Evolutionary conservation across 2,113 vertebrate genomes (phyloP).

Genomic region (Pyrgilauda ruficollis): DNA sequence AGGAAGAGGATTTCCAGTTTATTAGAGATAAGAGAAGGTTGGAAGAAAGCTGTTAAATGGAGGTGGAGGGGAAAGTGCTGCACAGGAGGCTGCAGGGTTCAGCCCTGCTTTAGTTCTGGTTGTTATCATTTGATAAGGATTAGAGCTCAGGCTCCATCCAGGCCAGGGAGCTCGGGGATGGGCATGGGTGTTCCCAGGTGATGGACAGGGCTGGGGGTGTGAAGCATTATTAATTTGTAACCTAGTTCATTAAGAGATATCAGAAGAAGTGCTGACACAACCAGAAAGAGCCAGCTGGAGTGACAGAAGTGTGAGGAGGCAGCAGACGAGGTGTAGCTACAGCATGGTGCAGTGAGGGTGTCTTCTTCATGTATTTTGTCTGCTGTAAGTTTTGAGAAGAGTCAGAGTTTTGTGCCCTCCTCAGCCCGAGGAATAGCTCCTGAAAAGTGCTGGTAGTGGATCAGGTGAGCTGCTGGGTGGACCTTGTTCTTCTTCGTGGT

Average conservation of each 20-base stretch:
- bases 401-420: background rate
- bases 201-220: background rate
- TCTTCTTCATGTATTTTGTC: accelerated
- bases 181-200: background rate
- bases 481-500: background rate
- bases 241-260: accelerated
- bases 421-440: background rate
- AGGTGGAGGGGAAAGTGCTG: background rate
- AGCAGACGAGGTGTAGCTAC: background rate
- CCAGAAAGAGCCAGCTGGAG: background rate
- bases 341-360: accelerated
- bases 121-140: background rate
- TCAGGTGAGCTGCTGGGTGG: background rate
- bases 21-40: background rate
- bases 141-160: background rate
- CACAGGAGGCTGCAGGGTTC: background rate
- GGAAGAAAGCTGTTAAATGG: background rate
- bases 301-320: background rate
- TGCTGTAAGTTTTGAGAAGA: background rate
- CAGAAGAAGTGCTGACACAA: background rate
- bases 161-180: background rate
- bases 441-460: accelerated
- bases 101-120: background rate
- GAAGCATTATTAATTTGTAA: background rate
- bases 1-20: background rate